A percentile compares a stretch with the other conserved stretches of the same genome.
Conservation (phyloP, 2,888 invertebrate species). For the Lapara coniferarum region DNA sequence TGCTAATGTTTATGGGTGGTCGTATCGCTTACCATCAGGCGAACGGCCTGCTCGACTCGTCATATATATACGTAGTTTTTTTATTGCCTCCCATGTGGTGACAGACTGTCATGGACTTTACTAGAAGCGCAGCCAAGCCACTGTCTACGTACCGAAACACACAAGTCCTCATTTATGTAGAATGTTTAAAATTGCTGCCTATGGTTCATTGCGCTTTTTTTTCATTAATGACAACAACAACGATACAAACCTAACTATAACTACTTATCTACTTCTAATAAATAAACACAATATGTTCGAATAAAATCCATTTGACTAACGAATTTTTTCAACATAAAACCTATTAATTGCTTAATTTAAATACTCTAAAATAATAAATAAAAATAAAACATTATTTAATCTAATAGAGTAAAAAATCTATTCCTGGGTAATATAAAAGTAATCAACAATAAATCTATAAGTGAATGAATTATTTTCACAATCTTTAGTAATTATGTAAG, state of each 20-base stretch:
- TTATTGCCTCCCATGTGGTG: too few species aligned
- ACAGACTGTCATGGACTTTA: too few species aligned
- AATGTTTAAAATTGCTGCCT: neutral
- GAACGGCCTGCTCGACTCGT: too few species aligned
- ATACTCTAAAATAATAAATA: too few species aligned
- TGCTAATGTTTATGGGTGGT: too few species aligned
- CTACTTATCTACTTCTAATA: constrained; percentile 6
- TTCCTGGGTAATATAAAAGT: neutral
- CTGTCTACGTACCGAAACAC: too few species aligned
- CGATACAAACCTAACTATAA: neutral
- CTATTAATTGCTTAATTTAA: neutral
- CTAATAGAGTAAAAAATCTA: too few species aligned
- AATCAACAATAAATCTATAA: neutral
- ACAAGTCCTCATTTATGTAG: too few species aligned
- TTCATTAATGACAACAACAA: neutral
- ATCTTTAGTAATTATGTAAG: neutral
- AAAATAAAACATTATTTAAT: too few species aligned
- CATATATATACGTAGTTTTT: too few species aligned
- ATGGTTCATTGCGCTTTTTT: neutral
- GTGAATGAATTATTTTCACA: neutral
- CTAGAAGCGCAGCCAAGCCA: too few species aligned
- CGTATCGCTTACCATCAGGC: too few species aligned
- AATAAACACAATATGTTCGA: constrained; percentile 36
- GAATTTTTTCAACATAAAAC: constrained; percentile 8
- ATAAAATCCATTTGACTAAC: constrained; percentile 50